Percentiles rank a stretch among this genome's conserved stretches.
Conservation (phyloP, 92 coral and sea anemone species). For the Diadumene lineata region DNA sequence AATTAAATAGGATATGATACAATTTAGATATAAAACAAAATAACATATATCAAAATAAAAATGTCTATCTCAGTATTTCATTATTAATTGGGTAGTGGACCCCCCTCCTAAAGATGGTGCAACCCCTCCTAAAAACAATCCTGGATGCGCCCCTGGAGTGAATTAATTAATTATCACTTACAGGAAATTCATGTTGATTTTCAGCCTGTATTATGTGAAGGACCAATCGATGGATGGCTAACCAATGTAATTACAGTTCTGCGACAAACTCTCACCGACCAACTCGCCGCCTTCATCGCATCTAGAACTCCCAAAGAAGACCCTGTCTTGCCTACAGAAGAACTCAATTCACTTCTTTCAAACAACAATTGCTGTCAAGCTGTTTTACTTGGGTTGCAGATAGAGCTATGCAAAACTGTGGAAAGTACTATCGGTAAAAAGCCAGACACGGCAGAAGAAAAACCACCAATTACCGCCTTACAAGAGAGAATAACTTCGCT, state of each 20-base stretch:
- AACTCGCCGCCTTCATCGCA: conserved; percentile 53
- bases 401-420: conserved; percentile 72
- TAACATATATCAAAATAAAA: no score
- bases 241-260: conserved; percentile 53
- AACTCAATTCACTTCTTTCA: conserved; percentile 61
- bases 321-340: conserved; percentile 40
- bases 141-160: no score
- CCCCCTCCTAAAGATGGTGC: no score
- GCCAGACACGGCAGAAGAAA: conserved; percentile 47
- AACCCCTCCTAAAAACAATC: no score
- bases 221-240: conserved; percentile 93
- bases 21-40: no score
- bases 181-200: not conserved
- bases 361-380: conserved; percentile 71
- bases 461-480: conserved; percentile 55
- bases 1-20: no score
- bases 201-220: conserved; percentile 88
- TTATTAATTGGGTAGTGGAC: no score
- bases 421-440: conserved; percentile 61
- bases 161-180: not conserved
- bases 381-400: conserved; percentile 74
- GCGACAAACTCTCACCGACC: conserved; percentile 73
- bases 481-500: conserved; percentile 60
- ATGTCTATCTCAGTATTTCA: no score
- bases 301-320: conserved; percentile 36